Evolutionary conservation across 2,797 vertebrate species (phyloP).

Genomic region (Uromys caudimaculatus): DNA sequence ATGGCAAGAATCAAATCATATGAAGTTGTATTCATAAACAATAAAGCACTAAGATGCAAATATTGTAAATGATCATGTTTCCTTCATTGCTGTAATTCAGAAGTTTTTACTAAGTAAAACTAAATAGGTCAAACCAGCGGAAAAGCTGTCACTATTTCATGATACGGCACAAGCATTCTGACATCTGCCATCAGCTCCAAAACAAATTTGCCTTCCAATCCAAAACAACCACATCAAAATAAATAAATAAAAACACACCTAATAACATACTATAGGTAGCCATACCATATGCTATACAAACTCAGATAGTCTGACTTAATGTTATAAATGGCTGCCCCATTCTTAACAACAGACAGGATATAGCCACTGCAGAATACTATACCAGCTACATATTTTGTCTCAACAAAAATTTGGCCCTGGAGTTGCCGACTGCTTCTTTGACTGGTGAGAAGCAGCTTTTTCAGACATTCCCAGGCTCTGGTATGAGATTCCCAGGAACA

Average conservation of each 20-base stretch:
- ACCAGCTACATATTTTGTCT: not conserved
- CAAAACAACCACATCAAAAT: not conserved
- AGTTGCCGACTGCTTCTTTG: constrained; percentile 15
- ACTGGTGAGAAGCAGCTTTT: constrained; percentile 56
- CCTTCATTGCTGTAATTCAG: not conserved
- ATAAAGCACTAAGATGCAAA: not conserved
- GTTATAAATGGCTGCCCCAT: not conserved
- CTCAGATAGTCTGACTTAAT: not conserved
- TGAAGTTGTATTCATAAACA: not conserved
- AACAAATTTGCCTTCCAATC: not conserved
- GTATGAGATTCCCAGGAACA: constrained; percentile 29
- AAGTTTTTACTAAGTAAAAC: constrained; percentile 21
- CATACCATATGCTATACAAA: not conserved
- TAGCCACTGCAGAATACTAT: not conserved
- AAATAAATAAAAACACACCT: not conserved
- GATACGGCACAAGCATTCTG: not conserved
- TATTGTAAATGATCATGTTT: not conserved
- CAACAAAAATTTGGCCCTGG: constrained; percentile 24
- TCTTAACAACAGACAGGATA: not conserved
- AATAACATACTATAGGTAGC: not conserved
- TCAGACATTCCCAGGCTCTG: constrained; percentile 50
- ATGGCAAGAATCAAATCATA: not conserved
- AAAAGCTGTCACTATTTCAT: not conserved
- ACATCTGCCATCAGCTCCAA: not conserved
- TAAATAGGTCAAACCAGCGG: not conserved